phyloP scores from a whole-genome alignment of 2,888 invertebrate genomes.

The Tanypteryx hageni region DNA sequence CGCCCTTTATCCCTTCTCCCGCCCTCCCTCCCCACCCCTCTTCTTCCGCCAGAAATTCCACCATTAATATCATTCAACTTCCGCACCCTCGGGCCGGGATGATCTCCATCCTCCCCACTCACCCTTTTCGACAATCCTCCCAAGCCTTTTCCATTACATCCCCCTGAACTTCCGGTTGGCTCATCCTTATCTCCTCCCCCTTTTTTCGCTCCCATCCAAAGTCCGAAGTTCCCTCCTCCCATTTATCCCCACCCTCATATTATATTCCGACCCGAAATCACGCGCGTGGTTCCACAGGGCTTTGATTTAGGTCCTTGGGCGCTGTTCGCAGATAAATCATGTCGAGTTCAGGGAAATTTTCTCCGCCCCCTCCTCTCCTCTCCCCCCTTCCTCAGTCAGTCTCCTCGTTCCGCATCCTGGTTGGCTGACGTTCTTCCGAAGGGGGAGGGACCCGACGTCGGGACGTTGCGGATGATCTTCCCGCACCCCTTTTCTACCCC shows the following conservation, averaged over 20 bases:
- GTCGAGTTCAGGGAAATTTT: slow-evolving; percentile 29
- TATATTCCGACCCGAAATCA: background rate
- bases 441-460: background rate
- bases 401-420: background rate
- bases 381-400: no score
- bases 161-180: slow-evolving; percentile 2
- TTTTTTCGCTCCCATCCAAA: background rate
- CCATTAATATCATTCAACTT: background rate
- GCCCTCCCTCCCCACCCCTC: background rate
- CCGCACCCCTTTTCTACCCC: background rate
- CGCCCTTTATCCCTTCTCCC: background rate
- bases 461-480: background rate
- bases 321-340: slow-evolving; percentile 13
- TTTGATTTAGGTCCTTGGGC: slow-evolving; percentile 11
- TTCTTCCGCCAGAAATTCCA: background rate
- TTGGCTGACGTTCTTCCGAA: background rate
- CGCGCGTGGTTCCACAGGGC: background rate
- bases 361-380: background rate
- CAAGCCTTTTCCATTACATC: slow-evolving; percentile 1
- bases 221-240: background rate
- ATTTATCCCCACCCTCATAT: slow-evolving; percentile 4
- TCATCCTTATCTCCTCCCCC: background rate
- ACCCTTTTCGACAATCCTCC: background rate
- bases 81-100: background rate
- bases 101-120: background rate